Base-by-base conservation (phyloP, 2,113 vertebrate genomes). In the Semnornis frantzii region DNA sequence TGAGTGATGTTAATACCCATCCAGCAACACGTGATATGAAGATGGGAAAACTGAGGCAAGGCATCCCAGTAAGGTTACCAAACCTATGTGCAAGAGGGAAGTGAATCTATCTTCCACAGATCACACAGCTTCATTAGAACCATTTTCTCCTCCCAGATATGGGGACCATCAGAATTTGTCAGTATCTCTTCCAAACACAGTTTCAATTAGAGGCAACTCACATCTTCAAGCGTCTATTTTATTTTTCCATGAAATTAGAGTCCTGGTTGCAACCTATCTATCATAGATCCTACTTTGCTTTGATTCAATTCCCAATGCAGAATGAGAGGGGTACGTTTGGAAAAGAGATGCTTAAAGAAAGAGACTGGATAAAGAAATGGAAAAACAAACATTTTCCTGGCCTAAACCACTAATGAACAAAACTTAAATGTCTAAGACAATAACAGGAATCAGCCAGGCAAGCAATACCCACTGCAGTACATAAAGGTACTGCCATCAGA, bases 331-430 rank as follows among this genome's bases (percentile, higher is more conserved):
- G 10, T 50, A 76, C 44, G 69, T 84, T 92, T 93, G 80, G 70
- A 39, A 84, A 93, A 75, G 37, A 93, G 72, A 83, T 86, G 33
- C 50, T 75, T 54, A 68, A 78, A 81, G 69, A 88, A 85, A 90
- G 30, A 85, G 25, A 28, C 8, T 69, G 28, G 9, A 87, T 39
- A 66, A 89, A 91, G 65, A 60, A 84, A 69, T 3, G 74, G 54
- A 24, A 84, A 89, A 72, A 1, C 7, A 62, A 42, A 33, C 3
- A 7, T 70, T 87, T 78, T 90, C 50, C 60, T 71, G 42, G 19
- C 42, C 58, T 62, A 58, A 90, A 88, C 16, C 6, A 10, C 31
- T 28, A 27, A 58, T 21, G 27, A 79, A 27, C 6, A 44, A 37
- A 80, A 46, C 23, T 63, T 62, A 12, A 3, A 65, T 10, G 17